Percentiles rank a stretch among this genome's conserved stretches.
Evolutionary conservation across 1,140 invertebrate genomes (phyloP).

Genomic region (Leptopilina clavipes): DNA sequence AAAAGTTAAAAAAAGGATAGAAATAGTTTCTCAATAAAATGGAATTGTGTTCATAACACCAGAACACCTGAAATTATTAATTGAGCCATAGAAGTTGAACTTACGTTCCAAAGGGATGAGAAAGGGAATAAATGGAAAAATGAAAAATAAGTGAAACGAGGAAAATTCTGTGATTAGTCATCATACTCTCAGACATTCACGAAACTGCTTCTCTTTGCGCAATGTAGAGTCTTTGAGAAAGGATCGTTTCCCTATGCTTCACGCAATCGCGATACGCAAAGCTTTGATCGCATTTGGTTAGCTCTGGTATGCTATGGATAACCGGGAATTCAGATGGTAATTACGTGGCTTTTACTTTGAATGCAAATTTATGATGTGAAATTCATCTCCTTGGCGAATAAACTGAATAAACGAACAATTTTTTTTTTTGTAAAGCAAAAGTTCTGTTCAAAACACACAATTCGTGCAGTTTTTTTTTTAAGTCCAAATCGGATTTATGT

Average conservation of each 20-base stretch:
- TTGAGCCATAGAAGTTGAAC: too few species aligned
- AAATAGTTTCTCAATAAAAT: too few species aligned
- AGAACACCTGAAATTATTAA: too few species aligned
- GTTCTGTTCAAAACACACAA: neutral
- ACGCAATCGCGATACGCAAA: constrained; percentile 43
- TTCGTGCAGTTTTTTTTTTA: neutral
- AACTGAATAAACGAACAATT: neutral
- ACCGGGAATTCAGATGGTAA: constrained; percentile 19
- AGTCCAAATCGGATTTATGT: neutral
- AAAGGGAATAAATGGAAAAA: neutral
- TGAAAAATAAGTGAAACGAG: neutral
- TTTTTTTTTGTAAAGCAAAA: constrained; percentile 7
- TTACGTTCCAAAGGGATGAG: too few species aligned
- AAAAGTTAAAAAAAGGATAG: too few species aligned
- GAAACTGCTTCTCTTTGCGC: constrained; percentile 40
- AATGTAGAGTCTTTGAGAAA: constrained; percentile 47
- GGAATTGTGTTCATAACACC: too few species aligned
- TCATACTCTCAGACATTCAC: constrained; percentile 54
- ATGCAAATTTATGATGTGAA: constrained; percentile 9
- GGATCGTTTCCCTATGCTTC: constrained; percentile 53
- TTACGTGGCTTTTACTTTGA: constrained; percentile 16
- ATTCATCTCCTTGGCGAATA: neutral
- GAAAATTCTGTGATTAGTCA: constrained; percentile 45
- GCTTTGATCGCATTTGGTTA: constrained; percentile 58
- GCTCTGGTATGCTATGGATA: constrained; percentile 5